Evolutionary conservation across 92 coral and sea anemone genomes (phyloP).

Genomic region (Umimayanthus kanabou): DNA sequence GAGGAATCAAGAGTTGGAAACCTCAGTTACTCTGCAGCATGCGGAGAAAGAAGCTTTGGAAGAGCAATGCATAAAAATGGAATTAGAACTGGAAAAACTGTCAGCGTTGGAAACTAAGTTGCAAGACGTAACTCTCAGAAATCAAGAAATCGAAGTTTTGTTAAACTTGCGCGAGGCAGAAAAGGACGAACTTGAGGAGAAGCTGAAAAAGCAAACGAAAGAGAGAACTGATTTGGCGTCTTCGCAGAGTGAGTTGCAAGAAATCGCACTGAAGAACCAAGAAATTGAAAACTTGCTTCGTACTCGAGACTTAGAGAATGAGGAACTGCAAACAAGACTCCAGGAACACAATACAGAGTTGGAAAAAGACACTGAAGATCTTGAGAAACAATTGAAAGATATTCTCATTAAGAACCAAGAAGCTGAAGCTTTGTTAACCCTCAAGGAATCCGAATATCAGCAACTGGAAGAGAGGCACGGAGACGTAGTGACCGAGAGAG

Average conservation of each 20-base stretch:
- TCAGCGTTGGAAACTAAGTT: conserved; percentile 58
- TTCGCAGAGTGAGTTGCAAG: conserved; percentile 70
- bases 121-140: conserved; percentile 47
- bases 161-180: conserved; percentile 58
- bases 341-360: conserved; percentile 72
- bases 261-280: conserved; percentile 71
- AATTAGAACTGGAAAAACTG: conserved; percentile 33
- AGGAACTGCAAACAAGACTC: conserved; percentile 66
- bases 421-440: conserved; percentile 68
- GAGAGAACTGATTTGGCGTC: conserved; percentile 76
- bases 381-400: conserved; percentile 67
- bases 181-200: conserved; percentile 68
- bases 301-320: conserved; percentile 76
- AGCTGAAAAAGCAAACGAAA: conserved; percentile 61
- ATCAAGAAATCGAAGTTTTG: conserved; percentile 62
- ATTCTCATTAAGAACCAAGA: conserved; percentile 66
- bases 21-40: conserved; percentile 14
- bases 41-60: conserved; percentile 67
- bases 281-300: conserved; percentile 78
- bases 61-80: conserved; percentile 50
- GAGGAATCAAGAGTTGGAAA: conserved; percentile 53
- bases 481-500: conserved; percentile 57
- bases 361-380: conserved; percentile 71
- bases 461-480: conserved; percentile 62
- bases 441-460: conserved; percentile 68